Conservation (phyloP, 1,140 invertebrate genomes). For the Zophobas morio region DNA sequence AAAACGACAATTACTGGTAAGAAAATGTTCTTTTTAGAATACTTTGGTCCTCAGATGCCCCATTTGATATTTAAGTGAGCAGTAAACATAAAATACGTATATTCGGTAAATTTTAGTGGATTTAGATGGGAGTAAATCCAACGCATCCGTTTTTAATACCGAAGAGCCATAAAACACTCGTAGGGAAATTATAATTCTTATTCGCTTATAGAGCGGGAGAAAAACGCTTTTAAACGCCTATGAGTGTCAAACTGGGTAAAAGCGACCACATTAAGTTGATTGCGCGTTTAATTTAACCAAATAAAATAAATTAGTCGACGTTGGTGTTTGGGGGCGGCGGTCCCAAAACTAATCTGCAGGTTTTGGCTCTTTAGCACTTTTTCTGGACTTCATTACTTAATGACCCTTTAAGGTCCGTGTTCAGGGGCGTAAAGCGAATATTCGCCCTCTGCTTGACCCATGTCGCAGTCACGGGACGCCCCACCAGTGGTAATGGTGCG, state of each 20-base stretch:
- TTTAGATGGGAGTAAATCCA: too few species aligned
- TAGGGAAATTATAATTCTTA: too few species aligned
- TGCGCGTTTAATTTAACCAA: slow-evolving; percentile 33
- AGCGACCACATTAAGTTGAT: slow-evolving; percentile 26
- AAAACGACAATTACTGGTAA: too few species aligned
- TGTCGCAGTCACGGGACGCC: slow-evolving; percentile 45
- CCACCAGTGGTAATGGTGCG: slow-evolving; percentile 49
- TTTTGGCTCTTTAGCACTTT: slow-evolving; percentile 40
- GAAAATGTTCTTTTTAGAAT: too few species aligned
- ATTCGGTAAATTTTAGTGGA: too few species aligned
- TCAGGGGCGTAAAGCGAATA: slow-evolving; percentile 24
- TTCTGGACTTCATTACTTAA: slow-evolving; percentile 39
- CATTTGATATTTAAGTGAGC: too few species aligned
- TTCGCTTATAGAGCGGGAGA: not conserved
- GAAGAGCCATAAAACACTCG: too few species aligned
- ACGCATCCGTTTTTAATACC: too few species aligned
- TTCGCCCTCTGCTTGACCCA: slow-evolving; percentile 41
- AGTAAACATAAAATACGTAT: too few species aligned
- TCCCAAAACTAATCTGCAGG: slow-evolving; percentile 34
- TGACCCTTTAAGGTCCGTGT: slow-evolving; percentile 30
- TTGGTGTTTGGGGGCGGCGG: slow-evolving; percentile 7
- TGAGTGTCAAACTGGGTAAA: slow-evolving; percentile 16
- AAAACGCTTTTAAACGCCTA: slow-evolving; percentile 11
- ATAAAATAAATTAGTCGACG: slow-evolving; percentile 32
- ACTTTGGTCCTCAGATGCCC: too few species aligned